Base-by-base conservation (phyloP, 2,113 vertebrate genomes). In the Cercocebus atys region DNA sequence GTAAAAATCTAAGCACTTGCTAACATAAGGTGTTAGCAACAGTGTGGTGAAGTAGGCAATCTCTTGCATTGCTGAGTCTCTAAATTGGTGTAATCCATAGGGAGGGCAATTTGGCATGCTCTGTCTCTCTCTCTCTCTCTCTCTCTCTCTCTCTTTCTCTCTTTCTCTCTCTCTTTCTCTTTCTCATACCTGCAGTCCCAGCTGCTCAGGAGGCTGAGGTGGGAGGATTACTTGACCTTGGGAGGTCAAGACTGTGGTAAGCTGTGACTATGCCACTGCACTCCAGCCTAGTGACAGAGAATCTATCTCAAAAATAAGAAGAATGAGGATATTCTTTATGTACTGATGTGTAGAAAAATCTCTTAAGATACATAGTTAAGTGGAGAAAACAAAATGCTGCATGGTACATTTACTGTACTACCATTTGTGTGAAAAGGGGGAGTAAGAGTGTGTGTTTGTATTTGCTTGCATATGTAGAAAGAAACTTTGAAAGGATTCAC, bases 331-430 rank as follows among this genome's bases (percentile, higher is more conserved):
- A 23, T 76, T 72, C 8, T 66, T 52, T 76, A 45, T 76, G 55
- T 55, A 68, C 14, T 68, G 52, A 78, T 59, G 5, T 57, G 35
- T 92, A 20, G 61, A 40, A 64, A 83, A 40, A 25, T 59, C 40
- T 90, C 73, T 93, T 94, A 75, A 45, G 40, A 85, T 70, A 57
- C 18, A 16, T 35, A 87, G 85, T 83, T 91, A 57, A 75, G 38
- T 27, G 43, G 87, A 91, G 57, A 85, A 94, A 84, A 35, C 38
- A 85, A 94, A 84, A 30, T 22, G 1, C 32, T 90, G 27, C 57
- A 47, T 13, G 52, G 47, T 91, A 8, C 47, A 35, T 86, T 86
- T 80, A 45, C 72, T 90, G 16, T 88, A 35, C 59, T 92, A 55
- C 35, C 35, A 30, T 72, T 76, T 92, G 43, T 90, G 50, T 88